Base-by-base conservation (phyloP, 2,888 invertebrate species). In the Phyllotreta cruciferae region DNA sequence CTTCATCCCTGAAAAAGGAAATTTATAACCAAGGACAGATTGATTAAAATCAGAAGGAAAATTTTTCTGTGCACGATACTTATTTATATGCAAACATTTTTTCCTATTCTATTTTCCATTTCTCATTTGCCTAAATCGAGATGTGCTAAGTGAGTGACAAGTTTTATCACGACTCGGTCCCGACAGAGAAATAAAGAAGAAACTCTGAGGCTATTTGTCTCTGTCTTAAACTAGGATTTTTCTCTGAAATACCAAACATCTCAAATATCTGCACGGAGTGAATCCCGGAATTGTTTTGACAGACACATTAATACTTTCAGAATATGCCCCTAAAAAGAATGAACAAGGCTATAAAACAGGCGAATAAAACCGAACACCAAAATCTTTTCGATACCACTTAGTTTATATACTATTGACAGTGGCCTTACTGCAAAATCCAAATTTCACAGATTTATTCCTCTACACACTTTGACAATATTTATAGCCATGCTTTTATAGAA, bases 191-290 rank as follows among this genome's bases (percentile, higher is more conserved):
- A 57, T 49, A 57, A 57, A 57, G 35, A 49, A 49, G 34, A 49
- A 57, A 57, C 39, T 24, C 8, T 57, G 9, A 24, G 39, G 39
- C 49, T 49, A 57, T 57, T 57, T 57, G 35, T 57, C 35, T 57
- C 34, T 57, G 57, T 47, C 56, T 57, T 35, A 10, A 49, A 39
- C 39, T 14, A 49, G 39, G 49, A 49, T 57, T 57, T 56, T 49
- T 35, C 41, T 41, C 39, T 52, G 49, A 57, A 57, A 47, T 41
- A 57, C 10, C 39, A 49, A 57, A 57, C 50, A 49, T 57, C 49
- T 49, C 57, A 57, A 57, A 57, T 57, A 57, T 57, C 49, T 57
- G 39, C 49, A 57, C 49, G 57, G 50, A 39, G 57, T 57, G 49
- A 11, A 49, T 57, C 38, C 41, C 49, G 14, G 57, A 57, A 57